phyloP scores from a whole-genome alignment of 2,113 vertebrate genomes.

The Gymnobelideus leadbeateri region DNA sequence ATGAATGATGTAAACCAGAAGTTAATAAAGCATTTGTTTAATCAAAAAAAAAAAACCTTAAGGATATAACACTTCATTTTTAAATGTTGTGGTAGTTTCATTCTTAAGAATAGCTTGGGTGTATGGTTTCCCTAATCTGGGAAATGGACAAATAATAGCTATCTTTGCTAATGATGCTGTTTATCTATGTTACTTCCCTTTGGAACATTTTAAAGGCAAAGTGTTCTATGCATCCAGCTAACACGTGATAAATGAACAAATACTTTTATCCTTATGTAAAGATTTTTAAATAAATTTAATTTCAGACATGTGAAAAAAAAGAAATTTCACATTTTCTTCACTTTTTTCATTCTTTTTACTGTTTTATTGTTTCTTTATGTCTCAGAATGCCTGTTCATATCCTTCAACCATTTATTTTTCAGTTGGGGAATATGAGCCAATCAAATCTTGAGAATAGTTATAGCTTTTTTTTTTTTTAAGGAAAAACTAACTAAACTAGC shows the following conservation, averaged over 20 bases:
- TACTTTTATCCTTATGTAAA: background rate
- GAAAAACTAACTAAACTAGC: no score
- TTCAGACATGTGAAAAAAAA: background rate
- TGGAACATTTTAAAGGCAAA: background rate
- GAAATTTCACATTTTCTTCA: no score
- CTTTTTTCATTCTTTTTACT: no score
- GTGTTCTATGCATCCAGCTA: background rate
- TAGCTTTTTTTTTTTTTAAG: no score
- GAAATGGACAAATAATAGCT: background rate
- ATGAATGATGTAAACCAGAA: no score
- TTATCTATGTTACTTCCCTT: background rate
- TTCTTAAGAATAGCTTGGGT: background rate
- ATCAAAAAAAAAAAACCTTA: no score
- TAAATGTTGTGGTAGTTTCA: background rate
- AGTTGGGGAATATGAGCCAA: no score
- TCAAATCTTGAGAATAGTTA: no score
- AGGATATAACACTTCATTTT: background rate
- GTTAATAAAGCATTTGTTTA: no score
- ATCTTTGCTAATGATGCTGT: background rate
- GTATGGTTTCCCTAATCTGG: background rate
- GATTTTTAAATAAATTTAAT: background rate
- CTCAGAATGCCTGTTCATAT: no score
- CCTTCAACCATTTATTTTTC: no score
- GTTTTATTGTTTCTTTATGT: no score
- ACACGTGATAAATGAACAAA: background rate